Evolutionary conservation across 2,888 invertebrate genomes (phyloP).

Genomic region (Watsonalla binaria): DNA sequence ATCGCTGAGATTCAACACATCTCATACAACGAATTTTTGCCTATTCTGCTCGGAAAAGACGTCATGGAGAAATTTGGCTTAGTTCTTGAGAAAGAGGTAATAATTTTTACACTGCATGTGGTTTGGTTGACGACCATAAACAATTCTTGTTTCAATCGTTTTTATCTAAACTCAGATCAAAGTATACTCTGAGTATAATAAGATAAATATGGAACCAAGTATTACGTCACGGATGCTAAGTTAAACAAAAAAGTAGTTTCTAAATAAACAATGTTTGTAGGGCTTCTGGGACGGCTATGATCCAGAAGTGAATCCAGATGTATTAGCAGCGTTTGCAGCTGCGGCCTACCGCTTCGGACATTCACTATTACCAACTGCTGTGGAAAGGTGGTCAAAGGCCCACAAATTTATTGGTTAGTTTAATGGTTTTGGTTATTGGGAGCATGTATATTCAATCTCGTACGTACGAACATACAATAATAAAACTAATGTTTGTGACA

Average conservation of each 20-base stretch:
- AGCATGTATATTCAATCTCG: too few relatives aligned
- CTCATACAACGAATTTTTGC: slow-evolving; percentile 93
- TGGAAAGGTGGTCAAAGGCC: slow-evolving; percentile 96
- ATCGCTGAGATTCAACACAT: slow-evolving; percentile 94
- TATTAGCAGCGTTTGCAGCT: slow-evolving; percentile 93
- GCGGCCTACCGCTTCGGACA: slow-evolving; percentile 96
- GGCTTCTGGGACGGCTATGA: slow-evolving; percentile 92
- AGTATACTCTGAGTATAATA: too few relatives aligned
- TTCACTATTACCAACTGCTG: slow-evolving; percentile 91
- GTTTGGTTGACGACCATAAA: too few relatives aligned
- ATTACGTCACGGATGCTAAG: too few relatives aligned
- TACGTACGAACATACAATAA: background rate
- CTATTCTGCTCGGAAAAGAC: slow-evolving; percentile 92
- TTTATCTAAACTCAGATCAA: too few relatives aligned
- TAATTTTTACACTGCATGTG: background rate
- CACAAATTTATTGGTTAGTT: slow-evolving; percentile 92
- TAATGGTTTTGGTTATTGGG: background rate
- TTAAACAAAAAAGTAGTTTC: too few relatives aligned
- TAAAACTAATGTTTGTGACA: background rate
- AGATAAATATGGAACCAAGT: too few relatives aligned
- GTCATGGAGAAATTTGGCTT: slow-evolving; percentile 95
- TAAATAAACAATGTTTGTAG: slow-evolving; percentile 50
- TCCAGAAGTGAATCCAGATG: slow-evolving; percentile 89
- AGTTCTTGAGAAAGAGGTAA: slow-evolving; percentile 87
- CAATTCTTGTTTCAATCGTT: too few relatives aligned